Percentiles rank a stretch among this genome's conserved stretches.
These are phyloP conservation scores for Etheostoma spectabile DNA, from an alignment of 2,113 vertebrate genomes.

Conservation along the genomic window DNA sequence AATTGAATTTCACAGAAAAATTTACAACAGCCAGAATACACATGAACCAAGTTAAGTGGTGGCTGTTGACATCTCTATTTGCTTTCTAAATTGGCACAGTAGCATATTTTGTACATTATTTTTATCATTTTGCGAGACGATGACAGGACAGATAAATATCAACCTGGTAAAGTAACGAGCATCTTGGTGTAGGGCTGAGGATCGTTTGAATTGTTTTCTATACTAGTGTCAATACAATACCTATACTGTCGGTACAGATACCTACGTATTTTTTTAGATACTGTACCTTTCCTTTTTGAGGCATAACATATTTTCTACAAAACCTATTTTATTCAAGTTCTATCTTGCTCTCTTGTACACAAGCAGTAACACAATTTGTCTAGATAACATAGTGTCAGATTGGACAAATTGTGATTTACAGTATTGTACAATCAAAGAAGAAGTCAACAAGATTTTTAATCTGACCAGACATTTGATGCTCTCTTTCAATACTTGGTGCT, in stretches of 20 bases:
- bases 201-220: not conserved
- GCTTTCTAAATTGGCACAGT: conserved; percentile 25
- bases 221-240: not conserved
- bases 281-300: not conserved
- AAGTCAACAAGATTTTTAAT: not conserved
- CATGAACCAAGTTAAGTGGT: conserved; percentile 43
- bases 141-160: not conserved
- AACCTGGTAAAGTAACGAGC: not conserved
- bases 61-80: conserved; percentile 64
- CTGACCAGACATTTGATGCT: not conserved
- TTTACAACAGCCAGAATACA: conserved; percentile 61
- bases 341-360: not conserved
- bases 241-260: not conserved
- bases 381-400: not conserved
- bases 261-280: not conserved
- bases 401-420: not conserved
- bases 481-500: not conserved
- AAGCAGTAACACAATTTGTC: not conserved
- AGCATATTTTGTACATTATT: conserved; percentile 26
- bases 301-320: not conserved
- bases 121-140: conserved; percentile 8
- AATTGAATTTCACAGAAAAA: conserved; percentile 68
- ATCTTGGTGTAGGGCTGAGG: not conserved
- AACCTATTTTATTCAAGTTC: not conserved
- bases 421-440: not conserved